Evolutionary conservation across 1,140 invertebrate genomes (phyloP).

Genomic region (Andricus grossulariae): DNA sequence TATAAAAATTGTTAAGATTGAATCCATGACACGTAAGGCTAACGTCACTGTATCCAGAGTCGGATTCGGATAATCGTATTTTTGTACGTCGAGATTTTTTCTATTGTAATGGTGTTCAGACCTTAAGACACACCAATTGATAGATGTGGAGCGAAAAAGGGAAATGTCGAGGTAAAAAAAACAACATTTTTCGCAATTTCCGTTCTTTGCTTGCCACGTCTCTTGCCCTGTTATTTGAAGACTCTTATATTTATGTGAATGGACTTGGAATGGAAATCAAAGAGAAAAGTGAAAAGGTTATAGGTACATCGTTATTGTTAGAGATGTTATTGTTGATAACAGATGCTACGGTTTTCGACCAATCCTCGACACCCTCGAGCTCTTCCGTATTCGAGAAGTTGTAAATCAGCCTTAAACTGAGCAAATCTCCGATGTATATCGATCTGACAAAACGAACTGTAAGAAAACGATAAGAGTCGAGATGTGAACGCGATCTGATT

Average conservation of each 20-base stretch:
- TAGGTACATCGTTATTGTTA: constrained; percentile 22
- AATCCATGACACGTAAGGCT: constrained; percentile 40
- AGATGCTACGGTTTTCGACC: constrained; percentile 12
- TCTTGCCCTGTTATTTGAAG: constrained; percentile 2
- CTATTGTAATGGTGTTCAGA: constrained; percentile 64
- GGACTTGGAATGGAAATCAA: background rate
- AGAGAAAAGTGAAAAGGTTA: background rate
- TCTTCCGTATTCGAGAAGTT: constrained; percentile 1
- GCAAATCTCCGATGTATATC: constrained; percentile 51
- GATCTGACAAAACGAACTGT: constrained; percentile 19
- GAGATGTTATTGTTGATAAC: constrained; percentile 18
- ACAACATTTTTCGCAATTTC: constrained; percentile 1
- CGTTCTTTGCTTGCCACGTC: background rate
- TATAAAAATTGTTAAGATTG: background rate
- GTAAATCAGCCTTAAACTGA: constrained; percentile 54
- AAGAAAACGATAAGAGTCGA: background rate
- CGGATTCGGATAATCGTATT: constrained; percentile 66
- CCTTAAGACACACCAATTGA: constrained; percentile 61
- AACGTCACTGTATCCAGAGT: constrained; percentile 45
- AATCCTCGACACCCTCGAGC: constrained; percentile 38
- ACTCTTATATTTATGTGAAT: constrained; percentile 19
- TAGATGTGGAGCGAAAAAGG: constrained; percentile 54
- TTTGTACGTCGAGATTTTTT: constrained; percentile 74
- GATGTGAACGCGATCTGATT: constrained; percentile 32
- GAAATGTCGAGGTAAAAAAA: background rate